A percentile compares a stretch with the other conserved stretches of the same genome.
Evolutionary conservation across 2,113 vertebrate species (phyloP).

Genomic region (Varanus komodoensis): DNA sequence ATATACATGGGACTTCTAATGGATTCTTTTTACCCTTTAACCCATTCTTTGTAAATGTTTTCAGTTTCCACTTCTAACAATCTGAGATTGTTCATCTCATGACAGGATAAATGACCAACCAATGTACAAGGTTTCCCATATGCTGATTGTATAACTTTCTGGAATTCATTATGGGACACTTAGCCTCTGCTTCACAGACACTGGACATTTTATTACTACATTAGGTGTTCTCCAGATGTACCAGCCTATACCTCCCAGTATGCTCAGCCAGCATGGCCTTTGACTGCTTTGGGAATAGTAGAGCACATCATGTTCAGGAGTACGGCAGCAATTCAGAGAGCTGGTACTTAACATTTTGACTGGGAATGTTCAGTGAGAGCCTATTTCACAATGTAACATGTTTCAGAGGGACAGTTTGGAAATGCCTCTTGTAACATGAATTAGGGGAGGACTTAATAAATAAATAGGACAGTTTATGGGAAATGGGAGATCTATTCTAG

Average conservation of each 20-base stretch:
- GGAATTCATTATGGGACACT: neutral
- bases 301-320: too few relatives aligned
- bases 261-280: too few relatives aligned
- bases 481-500: too few relatives aligned
- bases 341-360: neutral
- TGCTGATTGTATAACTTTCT: too few relatives aligned
- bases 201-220: neutral
- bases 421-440: neutral
- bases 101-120: neutral
- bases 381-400: neutral
- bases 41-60: too few relatives aligned
- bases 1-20: too few relatives aligned
- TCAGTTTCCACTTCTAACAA: neutral
- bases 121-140: neutral
- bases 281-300: too few relatives aligned
- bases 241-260: too few relatives aligned
- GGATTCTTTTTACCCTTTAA: too few relatives aligned
- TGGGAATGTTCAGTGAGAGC: neutral
- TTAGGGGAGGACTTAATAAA: neutral
- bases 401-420: neutral
- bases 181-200: neutral
- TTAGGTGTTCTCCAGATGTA: too few relatives aligned
- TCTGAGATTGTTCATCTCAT: neutral
- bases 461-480: too few relatives aligned
- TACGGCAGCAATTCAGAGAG: neutral